Conservation (phyloP, 2,888 invertebrate genomes). For the Drosophila prostipennis region DNA sequence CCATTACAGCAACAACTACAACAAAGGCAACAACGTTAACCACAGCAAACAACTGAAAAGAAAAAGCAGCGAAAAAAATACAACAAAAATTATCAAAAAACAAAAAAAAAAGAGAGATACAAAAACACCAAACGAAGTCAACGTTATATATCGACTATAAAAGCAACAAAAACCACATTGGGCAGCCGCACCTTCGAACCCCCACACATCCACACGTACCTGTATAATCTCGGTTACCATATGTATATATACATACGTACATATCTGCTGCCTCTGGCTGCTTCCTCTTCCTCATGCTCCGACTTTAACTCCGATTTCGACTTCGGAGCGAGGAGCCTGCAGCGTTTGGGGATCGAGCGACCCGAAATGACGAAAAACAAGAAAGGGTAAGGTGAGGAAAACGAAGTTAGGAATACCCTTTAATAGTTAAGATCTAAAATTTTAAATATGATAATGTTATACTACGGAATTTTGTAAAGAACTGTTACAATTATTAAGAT, state of each 20-base stretch:
- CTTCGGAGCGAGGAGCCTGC: conserved; percentile 33
- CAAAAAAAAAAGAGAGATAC: conserved; percentile 16
- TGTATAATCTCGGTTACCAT: conserved; percentile 48
- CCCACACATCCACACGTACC: conserved; percentile 37
- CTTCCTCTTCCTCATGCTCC: conserved; percentile 57
- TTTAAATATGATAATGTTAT: too few relatives aligned
- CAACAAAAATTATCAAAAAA: conserved; percentile 42
- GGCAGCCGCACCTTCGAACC: conserved; percentile 70
- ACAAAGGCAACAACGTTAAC: conserved; percentile 48
- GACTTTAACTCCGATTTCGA: conserved; percentile 13
- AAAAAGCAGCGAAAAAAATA: conserved; percentile 52
- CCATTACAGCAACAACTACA: conserved; percentile 63
- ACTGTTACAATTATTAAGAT: too few relatives aligned
- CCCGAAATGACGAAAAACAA: conserved; percentile 29
- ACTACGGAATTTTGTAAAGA: too few relatives aligned
- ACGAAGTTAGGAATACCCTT: not conserved
- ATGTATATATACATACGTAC: not conserved
- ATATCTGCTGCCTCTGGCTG: conserved; percentile 39
- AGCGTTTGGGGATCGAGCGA: conserved; percentile 42
- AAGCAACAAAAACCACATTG: conserved; percentile 50
- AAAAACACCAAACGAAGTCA: conserved; percentile 58
- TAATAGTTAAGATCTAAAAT: not conserved
- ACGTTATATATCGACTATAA: conserved; percentile 65
- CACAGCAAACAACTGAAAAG: conserved; percentile 59
- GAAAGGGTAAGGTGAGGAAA: too few relatives aligned